Evolutionary conservation across 2,113 vertebrate genomes (phyloP).

Genomic region (Microcebus lehilahytsara): DNA sequence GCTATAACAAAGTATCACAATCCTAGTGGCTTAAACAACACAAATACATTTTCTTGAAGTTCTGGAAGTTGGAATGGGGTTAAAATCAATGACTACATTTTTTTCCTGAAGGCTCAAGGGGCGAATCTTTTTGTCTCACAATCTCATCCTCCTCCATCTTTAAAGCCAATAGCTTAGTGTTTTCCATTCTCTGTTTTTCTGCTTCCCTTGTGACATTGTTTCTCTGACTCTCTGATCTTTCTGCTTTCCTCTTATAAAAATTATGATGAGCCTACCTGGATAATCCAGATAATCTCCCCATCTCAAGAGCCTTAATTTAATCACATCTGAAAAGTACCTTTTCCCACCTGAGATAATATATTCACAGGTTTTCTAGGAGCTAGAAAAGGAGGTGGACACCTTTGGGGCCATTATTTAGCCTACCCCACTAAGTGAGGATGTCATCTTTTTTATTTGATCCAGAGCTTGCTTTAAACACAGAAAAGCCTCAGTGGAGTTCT

Average conservation of each 20-base stretch:
- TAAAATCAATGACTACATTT: background rate
- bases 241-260: background rate
- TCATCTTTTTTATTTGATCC: background rate
- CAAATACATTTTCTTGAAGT: background rate
- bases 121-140: background rate
- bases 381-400: too few species aligned
- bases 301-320: background rate
- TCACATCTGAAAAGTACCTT: background rate
- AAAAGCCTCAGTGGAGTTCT: background rate
- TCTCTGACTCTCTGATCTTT: background rate
- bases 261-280: background rate
- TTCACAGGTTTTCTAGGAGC: background rate
- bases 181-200: background rate
- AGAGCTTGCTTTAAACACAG: background rate
- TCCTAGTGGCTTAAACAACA: background rate
- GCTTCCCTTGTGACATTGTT: background rate
- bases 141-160: background rate
- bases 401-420: background rate
- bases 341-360: background rate
- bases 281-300: background rate
- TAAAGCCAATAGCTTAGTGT: background rate
- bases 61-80: background rate
- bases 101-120: background rate
- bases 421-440: background rate
- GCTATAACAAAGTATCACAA: background rate